Percentiles rank a stretch among this genome's conserved stretches.
phyloP scores from a whole-genome alignment of 2,113 vertebrate species.

The Xiphias gladius region DNA sequence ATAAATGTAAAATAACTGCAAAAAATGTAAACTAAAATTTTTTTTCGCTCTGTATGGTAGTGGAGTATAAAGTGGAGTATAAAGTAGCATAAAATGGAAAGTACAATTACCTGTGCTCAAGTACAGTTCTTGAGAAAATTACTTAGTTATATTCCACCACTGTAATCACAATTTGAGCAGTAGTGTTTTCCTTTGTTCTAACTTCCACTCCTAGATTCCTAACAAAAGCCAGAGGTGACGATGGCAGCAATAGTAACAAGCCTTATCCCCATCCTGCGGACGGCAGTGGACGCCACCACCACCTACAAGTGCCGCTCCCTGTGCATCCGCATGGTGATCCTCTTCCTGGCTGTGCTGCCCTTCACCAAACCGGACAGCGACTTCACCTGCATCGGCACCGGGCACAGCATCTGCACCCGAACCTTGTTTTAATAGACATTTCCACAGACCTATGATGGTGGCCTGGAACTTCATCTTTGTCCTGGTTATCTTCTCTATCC shows the following conservation, averaged over 20 bases:
- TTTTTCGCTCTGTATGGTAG: too few relatives aligned
- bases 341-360: conserved; percentile 64
- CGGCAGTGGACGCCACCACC: conserved; percentile 51
- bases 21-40: too few relatives aligned
- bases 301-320: conserved; percentile 62
- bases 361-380: conserved; percentile 51
- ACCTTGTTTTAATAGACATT: conserved; percentile 59
- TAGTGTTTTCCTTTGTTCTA: not conserved
- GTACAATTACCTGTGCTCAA: too few relatives aligned
- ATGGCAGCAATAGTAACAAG: conserved; percentile 78
- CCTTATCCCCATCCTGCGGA: conserved; percentile 65
- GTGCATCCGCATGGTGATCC: conserved; percentile 50
- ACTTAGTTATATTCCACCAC: too few relatives aligned
- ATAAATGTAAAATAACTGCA: too few relatives aligned
- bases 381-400: conserved; percentile 61
- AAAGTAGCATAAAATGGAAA: too few relatives aligned
- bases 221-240: not conserved
- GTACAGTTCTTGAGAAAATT: too few relatives aligned
- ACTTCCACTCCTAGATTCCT: not conserved
- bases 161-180: too few relatives aligned
- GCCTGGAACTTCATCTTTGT: conserved; percentile 71
- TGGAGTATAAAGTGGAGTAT: too few relatives aligned
- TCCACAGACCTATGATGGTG: conserved; percentile 38
- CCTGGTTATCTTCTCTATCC: conserved; percentile 62
- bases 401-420: not conserved